Percentiles rank a stretch among this genome's conserved stretches.
These are phyloP conservation scores for Drosophila paucipuncta DNA, from an alignment of 2,888 invertebrate species.

Conservation along the genomic window DNA sequence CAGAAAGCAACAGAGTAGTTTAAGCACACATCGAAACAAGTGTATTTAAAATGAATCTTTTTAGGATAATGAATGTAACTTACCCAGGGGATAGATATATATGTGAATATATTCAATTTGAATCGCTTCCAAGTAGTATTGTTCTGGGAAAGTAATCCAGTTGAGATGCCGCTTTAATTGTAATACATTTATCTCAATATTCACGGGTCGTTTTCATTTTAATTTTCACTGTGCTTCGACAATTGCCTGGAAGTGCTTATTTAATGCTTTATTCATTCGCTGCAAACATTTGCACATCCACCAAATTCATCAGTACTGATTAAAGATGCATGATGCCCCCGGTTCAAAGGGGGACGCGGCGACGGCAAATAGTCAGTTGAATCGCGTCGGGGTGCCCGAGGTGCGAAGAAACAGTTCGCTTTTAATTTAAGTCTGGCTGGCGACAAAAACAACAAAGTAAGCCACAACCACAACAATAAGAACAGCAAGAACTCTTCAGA, in stretches of 20 bases:
- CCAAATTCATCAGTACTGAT: slow-evolving; percentile 74
- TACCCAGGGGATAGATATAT: background rate
- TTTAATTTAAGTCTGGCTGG: slow-evolving; percentile 68
- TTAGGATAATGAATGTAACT: background rate
- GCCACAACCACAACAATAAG: slow-evolving; percentile 16
- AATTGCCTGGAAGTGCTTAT: slow-evolving; percentile 75
- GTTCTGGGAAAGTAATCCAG: slow-evolving; percentile 37
- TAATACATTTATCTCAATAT: slow-evolving; percentile 69
- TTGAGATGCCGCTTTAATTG: slow-evolving; percentile 45
- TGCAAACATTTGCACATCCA: slow-evolving; percentile 76
- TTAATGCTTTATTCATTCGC: slow-evolving; percentile 76
- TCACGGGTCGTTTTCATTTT: slow-evolving; percentile 66
- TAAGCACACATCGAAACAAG: background rate
- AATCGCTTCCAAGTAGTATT: background rate
- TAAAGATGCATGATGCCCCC: slow-evolving; percentile 67
- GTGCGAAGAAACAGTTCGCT: slow-evolving; percentile 68
- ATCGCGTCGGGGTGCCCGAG: slow-evolving; percentile 33
- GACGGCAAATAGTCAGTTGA: slow-evolving; percentile 12
- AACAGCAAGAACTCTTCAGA: slow-evolving; percentile 20
- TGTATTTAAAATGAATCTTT: background rate
- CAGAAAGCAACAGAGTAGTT: background rate
- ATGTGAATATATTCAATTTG: background rate
- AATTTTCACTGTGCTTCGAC: slow-evolving; percentile 64
- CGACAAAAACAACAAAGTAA: slow-evolving; percentile 35
- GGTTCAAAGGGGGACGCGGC: slow-evolving; percentile 10